Percentiles rank a stretch among this genome's conserved stretches.
phyloP scores from a whole-genome alignment of 2,797 vertebrate genomes.

The Saxicola maurus region DNA sequence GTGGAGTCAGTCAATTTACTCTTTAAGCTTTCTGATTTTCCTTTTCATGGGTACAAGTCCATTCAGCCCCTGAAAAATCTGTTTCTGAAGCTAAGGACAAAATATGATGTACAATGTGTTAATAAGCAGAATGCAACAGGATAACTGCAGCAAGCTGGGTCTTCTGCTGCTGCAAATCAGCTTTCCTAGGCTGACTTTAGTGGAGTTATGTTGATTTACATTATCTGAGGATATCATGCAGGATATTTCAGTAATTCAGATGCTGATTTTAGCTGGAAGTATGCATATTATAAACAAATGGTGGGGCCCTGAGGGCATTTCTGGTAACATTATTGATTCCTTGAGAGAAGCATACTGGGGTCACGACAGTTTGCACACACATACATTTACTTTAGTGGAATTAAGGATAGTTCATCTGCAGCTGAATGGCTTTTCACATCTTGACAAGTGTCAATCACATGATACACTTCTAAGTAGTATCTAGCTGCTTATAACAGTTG shows the following conservation, averaged over 20 bases:
- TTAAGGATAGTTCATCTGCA: background rate
- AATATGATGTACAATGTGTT: background rate
- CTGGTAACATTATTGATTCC: constrained; percentile 10
- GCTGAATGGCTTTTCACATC: background rate
- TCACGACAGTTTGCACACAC: background rate
- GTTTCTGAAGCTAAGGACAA: background rate
- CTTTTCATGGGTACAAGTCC: background rate
- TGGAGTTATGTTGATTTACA: background rate
- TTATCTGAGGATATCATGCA: constrained; percentile 20
- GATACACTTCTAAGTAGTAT: background rate
- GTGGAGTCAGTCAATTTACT: background rate
- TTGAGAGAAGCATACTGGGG: background rate
- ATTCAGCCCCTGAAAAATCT: background rate
- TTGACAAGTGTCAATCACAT: constrained; percentile 3
- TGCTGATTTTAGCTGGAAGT: constrained; percentile 28
- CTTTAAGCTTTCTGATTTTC: background rate
- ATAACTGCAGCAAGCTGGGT: background rate
- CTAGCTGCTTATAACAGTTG: background rate
- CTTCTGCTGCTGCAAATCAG: background rate
- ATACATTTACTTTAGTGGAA: background rate
- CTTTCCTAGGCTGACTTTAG: background rate
- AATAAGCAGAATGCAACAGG: background rate
- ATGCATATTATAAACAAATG: constrained; percentile 35
- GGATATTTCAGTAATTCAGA: constrained; percentile 27
- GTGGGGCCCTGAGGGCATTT: constrained; percentile 23